phyloP scores from a whole-genome alignment of 35 echinoderm and acorn worm species.

The Lytechinus variegatus region DNA sequence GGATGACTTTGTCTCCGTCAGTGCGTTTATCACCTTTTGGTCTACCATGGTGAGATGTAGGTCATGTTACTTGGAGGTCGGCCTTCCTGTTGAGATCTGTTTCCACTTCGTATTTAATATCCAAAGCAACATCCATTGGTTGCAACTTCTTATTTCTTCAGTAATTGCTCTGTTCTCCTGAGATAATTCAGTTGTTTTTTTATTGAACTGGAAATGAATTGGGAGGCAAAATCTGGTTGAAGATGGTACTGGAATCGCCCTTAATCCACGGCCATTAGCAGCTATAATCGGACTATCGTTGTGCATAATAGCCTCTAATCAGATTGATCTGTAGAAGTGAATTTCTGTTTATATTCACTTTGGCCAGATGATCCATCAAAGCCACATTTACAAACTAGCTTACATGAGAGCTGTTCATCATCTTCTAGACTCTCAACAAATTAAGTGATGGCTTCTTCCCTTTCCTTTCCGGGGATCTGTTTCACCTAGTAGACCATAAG shows the following conservation, averaged over 20 bases:
- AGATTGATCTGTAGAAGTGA: no score
- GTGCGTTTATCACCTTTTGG: conserved; percentile 67
- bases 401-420: background rate
- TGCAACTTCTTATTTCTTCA: conserved; percentile 60
- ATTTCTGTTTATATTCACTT: conserved; percentile 55
- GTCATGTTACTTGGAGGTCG: conserved; percentile 64
- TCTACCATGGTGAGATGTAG: conserved; percentile 70
- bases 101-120: conserved; percentile 61
- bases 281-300: conserved; percentile 61
- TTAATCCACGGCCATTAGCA: conserved; percentile 51
- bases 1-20: conserved; percentile 65
- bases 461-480: no score
- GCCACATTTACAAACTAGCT: conserved; percentile 41
- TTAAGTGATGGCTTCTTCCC: conserved; percentile 33
- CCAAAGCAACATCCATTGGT: conserved; percentile 55
- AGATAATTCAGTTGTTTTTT: conserved; percentile 58
- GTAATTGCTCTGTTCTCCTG: conserved; percentile 21
- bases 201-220: conserved; percentile 64
- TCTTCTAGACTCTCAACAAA: conserved; percentile 32
- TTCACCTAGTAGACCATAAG: no score
- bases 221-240: conserved; percentile 62
- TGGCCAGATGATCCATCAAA: conserved; percentile 63
- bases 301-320: conserved; percentile 69
- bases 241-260: conserved; percentile 65
- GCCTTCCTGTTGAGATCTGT: conserved; percentile 41